phyloP scores from a whole-genome alignment of 2,888 invertebrate species.

The Callimorpha dominula region DNA sequence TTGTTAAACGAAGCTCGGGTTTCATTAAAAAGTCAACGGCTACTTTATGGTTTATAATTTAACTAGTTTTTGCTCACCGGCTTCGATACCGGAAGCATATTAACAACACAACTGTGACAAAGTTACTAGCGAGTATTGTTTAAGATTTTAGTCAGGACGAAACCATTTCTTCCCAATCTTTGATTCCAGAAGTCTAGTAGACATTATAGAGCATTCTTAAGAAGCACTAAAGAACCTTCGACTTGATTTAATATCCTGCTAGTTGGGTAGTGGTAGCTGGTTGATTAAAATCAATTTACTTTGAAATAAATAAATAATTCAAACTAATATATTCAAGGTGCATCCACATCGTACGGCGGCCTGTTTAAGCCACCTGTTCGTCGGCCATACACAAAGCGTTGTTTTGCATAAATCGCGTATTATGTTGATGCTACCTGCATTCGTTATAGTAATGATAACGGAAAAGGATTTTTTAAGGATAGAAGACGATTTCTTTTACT shows the following conservation, averaged over 20 bases:
- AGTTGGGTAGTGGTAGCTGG: no score
- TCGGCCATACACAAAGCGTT: constrained; percentile 44
- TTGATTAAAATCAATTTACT: background rate
- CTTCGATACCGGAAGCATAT: no score
- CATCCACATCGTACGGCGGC: constrained; percentile 30
- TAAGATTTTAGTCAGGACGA: no score
- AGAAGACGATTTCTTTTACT: constrained; percentile 1
- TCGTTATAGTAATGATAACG: constrained; percentile 27
- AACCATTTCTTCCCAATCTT: no score
- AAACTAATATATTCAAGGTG: constrained; percentile 32
- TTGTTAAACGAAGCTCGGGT: constrained; percentile 9
- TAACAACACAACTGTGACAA: no score
- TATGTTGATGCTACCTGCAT: constrained; percentile 30
- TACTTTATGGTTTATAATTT: background rate
- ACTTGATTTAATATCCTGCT: no score
- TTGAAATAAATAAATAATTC: background rate
- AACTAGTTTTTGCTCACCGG: no score
- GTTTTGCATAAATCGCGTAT: constrained; percentile 43
- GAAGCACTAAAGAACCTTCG: no score
- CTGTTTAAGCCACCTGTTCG: constrained; percentile 45
- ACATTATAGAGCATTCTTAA: no score
- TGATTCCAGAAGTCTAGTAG: no score
- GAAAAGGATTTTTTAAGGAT: constrained; percentile 12
- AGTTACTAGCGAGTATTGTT: no score
- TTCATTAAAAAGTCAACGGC: background rate